Evolutionary conservation across 1,140 invertebrate genomes (phyloP).

Genomic region (Orius insidiosus): DNA sequence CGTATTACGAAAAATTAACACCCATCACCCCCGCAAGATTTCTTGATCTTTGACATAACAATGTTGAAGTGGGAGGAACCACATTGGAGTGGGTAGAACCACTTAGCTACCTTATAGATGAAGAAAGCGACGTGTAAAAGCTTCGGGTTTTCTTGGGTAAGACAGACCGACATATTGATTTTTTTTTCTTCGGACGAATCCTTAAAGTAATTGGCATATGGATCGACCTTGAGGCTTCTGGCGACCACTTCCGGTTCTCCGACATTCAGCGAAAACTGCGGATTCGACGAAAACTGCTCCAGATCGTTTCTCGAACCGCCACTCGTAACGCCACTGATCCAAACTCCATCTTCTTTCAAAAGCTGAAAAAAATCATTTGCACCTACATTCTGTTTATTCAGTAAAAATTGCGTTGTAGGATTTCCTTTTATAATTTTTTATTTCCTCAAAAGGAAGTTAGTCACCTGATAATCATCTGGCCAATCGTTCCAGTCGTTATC

Average conservation of each 20-base stretch:
- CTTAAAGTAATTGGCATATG: constrained; percentile 8
- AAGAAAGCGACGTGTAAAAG: constrained; percentile 29
- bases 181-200: constrained; percentile 18
- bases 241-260: constrained; percentile 11
- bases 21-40: too few relatives aligned
- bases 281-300: constrained; percentile 29
- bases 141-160: constrained; percentile 19
- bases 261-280: constrained; percentile 26
- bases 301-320: constrained; percentile 32
- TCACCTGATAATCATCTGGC: too few relatives aligned
- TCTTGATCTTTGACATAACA: too few relatives aligned
- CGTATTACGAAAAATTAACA: too few relatives aligned
- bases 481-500: too few relatives aligned
- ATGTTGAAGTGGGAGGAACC: too few relatives aligned
- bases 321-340: constrained; percentile 27
- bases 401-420: too few relatives aligned
- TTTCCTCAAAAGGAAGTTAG: too few relatives aligned
- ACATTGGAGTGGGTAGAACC: too few relatives aligned
- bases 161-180: constrained; percentile 15
- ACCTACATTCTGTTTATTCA: too few relatives aligned
- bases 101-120: constrained; percentile 33
- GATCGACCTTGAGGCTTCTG: not conserved
- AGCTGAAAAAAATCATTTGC: not conserved
- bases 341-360: constrained; percentile 22
- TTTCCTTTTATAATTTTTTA: too few relatives aligned